Evolutionary conservation across 1,140 invertebrate genomes (phyloP).

Genomic region (Drosophila tani): DNA sequence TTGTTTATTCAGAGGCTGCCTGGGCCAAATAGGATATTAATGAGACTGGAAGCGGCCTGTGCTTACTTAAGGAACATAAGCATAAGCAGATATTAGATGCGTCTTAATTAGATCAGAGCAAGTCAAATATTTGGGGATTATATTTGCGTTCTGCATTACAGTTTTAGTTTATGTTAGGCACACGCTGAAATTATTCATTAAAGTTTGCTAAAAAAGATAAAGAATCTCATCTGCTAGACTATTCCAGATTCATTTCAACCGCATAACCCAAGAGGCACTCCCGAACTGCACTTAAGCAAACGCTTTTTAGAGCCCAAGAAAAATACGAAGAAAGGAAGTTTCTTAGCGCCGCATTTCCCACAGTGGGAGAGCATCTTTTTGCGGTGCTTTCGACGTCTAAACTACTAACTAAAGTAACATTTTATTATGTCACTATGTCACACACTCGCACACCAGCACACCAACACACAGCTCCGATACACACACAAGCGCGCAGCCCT

Average conservation of each 20-base stretch:
- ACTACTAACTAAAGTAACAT: constrained; percentile 73
- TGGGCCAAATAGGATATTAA: not conserved
- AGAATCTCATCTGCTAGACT: not conserved
- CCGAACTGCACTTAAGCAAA: constrained; percentile 2
- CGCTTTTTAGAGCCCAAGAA: not conserved
- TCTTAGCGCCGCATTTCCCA: constrained; percentile 7
- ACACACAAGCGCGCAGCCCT: constrained; percentile 21
- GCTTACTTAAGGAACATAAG: not conserved
- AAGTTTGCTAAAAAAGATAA: not conserved
- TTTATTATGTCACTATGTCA: constrained; percentile 83
- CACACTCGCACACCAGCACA: constrained; percentile 12
- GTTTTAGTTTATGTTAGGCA: too few species aligned
- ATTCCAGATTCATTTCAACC: not conserved
- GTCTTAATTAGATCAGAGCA: constrained; percentile 9
- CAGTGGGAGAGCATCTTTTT: constrained; percentile 36
- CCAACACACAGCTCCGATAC: constrained; percentile 10
- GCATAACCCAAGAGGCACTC: not conserved
- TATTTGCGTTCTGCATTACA: too few species aligned
- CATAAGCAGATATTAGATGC: not conserved
- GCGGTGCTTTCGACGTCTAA: constrained; percentile 50
- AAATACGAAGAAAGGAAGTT: constrained; percentile 16
- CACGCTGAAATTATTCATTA: too few species aligned
- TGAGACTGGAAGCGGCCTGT: not conserved
- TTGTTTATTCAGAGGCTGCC: constrained; percentile 23
- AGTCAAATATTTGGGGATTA: not conserved